phyloP scores from a whole-genome alignment of 2,888 invertebrate genomes.

The Mesochorus sp. region DNA sequence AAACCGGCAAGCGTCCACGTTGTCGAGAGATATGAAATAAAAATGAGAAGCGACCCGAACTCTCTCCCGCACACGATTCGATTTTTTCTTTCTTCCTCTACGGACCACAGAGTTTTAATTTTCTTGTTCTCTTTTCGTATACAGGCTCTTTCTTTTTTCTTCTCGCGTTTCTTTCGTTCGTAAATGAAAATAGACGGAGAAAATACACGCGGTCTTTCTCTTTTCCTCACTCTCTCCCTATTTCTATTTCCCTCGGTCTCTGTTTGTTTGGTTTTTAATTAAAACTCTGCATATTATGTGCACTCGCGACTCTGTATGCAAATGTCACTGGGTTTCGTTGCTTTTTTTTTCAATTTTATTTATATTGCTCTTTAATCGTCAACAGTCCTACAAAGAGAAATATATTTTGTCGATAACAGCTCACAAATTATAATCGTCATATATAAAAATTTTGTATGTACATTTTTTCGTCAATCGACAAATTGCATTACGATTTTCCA shows the following conservation, averaged over 20 bases:
- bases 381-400: too few species aligned
- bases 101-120: slow-evolving; percentile 36
- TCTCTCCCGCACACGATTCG: too few species aligned
- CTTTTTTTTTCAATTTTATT: too few species aligned
- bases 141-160: neutral
- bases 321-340: neutral
- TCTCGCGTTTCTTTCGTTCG: slow-evolving; percentile 1
- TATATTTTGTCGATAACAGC: too few species aligned
- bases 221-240: too few species aligned
- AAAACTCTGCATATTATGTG: neutral
- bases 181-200: neutral
- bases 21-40: slow-evolving; percentile 26
- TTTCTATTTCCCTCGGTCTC: too few species aligned
- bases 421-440: too few species aligned
- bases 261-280: neutral
- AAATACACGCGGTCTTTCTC: neutral
- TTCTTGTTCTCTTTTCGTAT: slow-evolving; percentile 29
- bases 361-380: neutral
- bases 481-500: too few species aligned
- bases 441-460: too few species aligned
- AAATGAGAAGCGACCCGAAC: slow-evolving; percentile 16
- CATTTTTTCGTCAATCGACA: too few species aligned
- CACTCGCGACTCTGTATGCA: neutral
- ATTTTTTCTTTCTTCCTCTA: neutral
- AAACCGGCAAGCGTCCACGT: slow-evolving; percentile 9